Conservation (phyloP, 1,140 invertebrate species). For the Hetaerina americana region DNA sequence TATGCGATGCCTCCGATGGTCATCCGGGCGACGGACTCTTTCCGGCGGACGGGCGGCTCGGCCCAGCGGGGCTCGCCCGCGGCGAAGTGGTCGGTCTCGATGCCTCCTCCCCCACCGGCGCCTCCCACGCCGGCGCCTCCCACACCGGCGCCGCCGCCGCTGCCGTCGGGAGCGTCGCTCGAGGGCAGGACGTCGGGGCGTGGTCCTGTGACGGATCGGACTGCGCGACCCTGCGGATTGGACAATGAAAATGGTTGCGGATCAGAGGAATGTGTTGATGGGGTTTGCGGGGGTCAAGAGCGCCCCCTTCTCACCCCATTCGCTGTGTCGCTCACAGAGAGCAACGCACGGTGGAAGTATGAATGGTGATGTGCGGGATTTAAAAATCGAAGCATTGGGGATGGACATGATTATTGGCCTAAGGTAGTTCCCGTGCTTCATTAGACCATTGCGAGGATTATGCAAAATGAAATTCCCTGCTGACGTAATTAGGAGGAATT, state of each 20-base stretch:
- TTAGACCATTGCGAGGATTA: too few relatives aligned
- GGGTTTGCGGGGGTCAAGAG: too few relatives aligned
- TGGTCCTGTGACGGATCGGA: background rate
- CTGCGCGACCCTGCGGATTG: background rate
- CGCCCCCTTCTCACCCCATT: too few relatives aligned
- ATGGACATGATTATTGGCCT: too few relatives aligned
- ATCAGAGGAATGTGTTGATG: background rate
- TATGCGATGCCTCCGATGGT: constrained; percentile 50
- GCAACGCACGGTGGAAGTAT: too few relatives aligned
- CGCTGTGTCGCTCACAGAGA: too few relatives aligned
- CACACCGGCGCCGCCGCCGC: background rate
- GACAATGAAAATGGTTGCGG: background rate
- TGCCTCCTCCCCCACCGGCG: too few relatives aligned
- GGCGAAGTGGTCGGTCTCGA: constrained; percentile 9
- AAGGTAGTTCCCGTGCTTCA: too few relatives aligned
- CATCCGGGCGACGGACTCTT: constrained; percentile 54
- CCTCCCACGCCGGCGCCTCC: background rate
- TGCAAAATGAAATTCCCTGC: too few relatives aligned
- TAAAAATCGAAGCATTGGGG: too few relatives aligned
- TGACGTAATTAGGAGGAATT: too few relatives aligned
- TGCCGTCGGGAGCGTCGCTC: background rate
- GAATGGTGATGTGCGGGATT: too few relatives aligned
- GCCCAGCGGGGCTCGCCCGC: constrained; percentile 17
- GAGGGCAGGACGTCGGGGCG: background rate
- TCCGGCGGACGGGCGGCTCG: constrained; percentile 33